These are phyloP conservation scores for Cliona cf. orientalis DNA, from an alignment of 37 sponge, comb jelly and placozoan genomes.

Conservation along the genomic window DNA sequence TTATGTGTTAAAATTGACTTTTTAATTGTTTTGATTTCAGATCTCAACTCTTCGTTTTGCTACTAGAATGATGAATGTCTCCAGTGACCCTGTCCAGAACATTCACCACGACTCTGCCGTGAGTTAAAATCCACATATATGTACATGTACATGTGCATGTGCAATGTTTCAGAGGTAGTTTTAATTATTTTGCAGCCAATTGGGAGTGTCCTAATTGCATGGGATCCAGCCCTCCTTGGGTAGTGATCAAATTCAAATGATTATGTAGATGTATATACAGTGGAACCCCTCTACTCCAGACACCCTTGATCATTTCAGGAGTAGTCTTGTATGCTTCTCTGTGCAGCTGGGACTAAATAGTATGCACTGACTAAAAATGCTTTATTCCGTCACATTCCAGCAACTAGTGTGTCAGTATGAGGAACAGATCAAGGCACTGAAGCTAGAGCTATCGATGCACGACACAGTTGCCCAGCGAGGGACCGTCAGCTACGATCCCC, in stretches of 20 bases:
- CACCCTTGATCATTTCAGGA: too few relatives aligned
- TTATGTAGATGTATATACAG: too few relatives aligned
- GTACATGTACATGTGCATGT: too few relatives aligned
- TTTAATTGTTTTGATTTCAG: too few relatives aligned
- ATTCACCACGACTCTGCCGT: conserved; percentile 84
- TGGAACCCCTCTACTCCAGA: too few relatives aligned
- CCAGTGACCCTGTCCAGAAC: conserved; percentile 73
- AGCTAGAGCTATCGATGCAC: conserved; percentile 94
- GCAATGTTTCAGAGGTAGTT: background rate
- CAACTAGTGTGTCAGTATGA: conserved; percentile 87
- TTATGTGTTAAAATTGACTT: too few relatives aligned
- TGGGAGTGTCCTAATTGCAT: too few relatives aligned
- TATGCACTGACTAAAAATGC: background rate
- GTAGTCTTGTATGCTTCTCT: too few relatives aligned
- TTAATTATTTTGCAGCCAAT: too few relatives aligned
- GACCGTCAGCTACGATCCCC: conserved; percentile 82
- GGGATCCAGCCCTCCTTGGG: too few relatives aligned
- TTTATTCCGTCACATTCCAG: conserved; percentile 34
- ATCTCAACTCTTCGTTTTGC: conserved; percentile 94
- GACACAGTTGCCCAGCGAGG: conserved; percentile 71
- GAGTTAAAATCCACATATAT: background rate
- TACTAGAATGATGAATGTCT: conserved; percentile 88
- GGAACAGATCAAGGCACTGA: conserved; percentile 85
- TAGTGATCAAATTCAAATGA: too few relatives aligned
- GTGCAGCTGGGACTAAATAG: too few relatives aligned